These are phyloP conservation scores for Lanius collurio DNA, from an alignment of 2,113 vertebrate species.

Conservation along the genomic window DNA sequence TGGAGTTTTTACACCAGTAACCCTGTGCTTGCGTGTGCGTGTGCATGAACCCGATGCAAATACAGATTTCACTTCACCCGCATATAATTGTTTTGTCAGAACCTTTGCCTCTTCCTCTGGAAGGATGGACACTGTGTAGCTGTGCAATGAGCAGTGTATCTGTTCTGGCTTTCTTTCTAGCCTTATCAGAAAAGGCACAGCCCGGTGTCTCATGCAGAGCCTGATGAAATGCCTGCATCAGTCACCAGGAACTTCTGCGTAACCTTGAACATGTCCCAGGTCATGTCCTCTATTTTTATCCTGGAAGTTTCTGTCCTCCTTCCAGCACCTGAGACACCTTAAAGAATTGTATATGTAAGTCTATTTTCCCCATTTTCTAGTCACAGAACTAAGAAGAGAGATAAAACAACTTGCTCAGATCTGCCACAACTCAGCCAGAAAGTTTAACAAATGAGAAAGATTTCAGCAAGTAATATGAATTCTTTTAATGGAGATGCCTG, in stretches of 20 bases:
- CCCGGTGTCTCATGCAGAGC: neutral
- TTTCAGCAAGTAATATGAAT: neutral
- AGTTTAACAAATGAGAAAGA: neutral
- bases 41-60: neutral
- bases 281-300: neutral
- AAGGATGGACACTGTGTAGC: neutral
- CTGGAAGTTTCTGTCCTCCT: neutral
- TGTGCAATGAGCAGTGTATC: neutral
- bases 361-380: neutral
- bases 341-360: neutral
- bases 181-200: neutral
- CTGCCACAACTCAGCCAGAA: neutral
- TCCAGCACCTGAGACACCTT: neutral
- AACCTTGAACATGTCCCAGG: neutral
- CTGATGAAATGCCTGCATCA: neutral
- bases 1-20: neutral
- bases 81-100: neutral
- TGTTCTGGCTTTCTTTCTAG: neutral
- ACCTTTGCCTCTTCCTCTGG: neutral
- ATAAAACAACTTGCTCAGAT: neutral
- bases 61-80: neutral
- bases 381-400: neutral
- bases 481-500: neutral
- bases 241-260: neutral
- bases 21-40: fast-evolving